phyloP scores from a whole-genome alignment of 2,888 invertebrate species.

The Drosophila infuscata region DNA sequence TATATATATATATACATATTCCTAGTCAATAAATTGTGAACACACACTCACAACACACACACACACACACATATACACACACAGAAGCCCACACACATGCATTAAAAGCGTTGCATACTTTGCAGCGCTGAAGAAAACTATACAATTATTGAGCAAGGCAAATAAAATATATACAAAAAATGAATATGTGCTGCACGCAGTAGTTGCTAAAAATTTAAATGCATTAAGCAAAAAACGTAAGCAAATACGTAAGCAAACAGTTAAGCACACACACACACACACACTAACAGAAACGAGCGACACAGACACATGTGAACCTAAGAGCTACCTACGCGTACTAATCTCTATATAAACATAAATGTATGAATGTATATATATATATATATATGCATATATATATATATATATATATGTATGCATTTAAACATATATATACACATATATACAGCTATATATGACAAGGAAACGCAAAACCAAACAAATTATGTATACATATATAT shows the following conservation, averaged over 20 bases:
- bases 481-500: conserved; percentile 27
- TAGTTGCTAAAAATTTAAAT: conserved; percentile 37
- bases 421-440: conserved; percentile 39
- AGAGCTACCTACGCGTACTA: conserved; percentile 80
- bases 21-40: conserved; percentile 71
- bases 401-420: conserved; percentile 31
- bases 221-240: conserved; percentile 36
- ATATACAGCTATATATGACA: conserved; percentile 21
- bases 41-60: conserved; percentile 31
- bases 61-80: conserved; percentile 9
- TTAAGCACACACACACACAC: conserved; percentile 30
- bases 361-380: conserved; percentile 35
- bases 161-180: not conserved
- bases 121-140: conserved; percentile 41
- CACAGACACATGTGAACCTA: conserved; percentile 73
- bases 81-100: not conserved
- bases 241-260: conserved; percentile 41
- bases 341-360: conserved; percentile 66
- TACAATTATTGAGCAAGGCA: conserved; percentile 24
- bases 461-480: conserved; percentile 1
- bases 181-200: conserved; percentile 35
- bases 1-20: conserved; percentile 31
- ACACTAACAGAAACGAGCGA: conserved; percentile 40
- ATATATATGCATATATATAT: conserved; percentile 17
- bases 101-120: conserved; percentile 63